Conservation (phyloP, 2,113 vertebrate genomes). For the Pipa parva region DNA sequence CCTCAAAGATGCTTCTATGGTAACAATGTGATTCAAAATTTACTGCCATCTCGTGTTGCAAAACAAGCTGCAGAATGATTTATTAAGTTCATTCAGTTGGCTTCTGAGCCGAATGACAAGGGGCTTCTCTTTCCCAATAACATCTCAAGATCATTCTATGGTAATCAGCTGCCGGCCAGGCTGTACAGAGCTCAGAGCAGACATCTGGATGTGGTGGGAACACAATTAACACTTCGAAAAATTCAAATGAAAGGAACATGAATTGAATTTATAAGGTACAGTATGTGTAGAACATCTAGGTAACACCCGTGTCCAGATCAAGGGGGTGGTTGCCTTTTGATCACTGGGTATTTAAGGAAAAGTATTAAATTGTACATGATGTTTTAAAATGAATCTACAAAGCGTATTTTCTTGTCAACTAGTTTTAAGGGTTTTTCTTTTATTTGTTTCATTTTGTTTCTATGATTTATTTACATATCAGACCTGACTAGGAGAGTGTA, state of each 20-base stretch:
- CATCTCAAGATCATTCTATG: constrained; percentile 26
- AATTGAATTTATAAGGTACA: too few species aligned
- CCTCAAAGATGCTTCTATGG: constrained; percentile 20
- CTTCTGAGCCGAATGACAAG: neutral
- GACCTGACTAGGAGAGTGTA: too few species aligned
- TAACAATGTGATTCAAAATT: constrained; percentile 25
- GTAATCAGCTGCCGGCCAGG: constrained; percentile 13
- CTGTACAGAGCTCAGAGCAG: neutral
- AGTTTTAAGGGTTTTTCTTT: too few species aligned
- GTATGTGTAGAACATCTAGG: too few species aligned
- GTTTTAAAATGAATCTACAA: too few species aligned
- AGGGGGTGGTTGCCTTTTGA: too few species aligned
- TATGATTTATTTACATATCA: too few species aligned
- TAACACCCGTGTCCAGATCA: too few species aligned
- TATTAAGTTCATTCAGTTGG: constrained; percentile 27
- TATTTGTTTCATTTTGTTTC: too few species aligned
- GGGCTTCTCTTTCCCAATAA: neutral
- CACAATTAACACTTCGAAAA: constrained; percentile 8
- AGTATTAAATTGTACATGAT: too few species aligned
- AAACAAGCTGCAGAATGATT: constrained; percentile 9
- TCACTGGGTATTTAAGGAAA: too few species aligned
- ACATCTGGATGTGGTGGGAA: constrained; percentile 5
- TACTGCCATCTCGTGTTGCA: neutral
- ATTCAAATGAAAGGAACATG: neutral
- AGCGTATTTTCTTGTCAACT: too few species aligned